These are phyloP conservation scores for Microcebus ravelobensis DNA, from an alignment of 2,113 vertebrate species.

Conservation along the genomic window DNA sequence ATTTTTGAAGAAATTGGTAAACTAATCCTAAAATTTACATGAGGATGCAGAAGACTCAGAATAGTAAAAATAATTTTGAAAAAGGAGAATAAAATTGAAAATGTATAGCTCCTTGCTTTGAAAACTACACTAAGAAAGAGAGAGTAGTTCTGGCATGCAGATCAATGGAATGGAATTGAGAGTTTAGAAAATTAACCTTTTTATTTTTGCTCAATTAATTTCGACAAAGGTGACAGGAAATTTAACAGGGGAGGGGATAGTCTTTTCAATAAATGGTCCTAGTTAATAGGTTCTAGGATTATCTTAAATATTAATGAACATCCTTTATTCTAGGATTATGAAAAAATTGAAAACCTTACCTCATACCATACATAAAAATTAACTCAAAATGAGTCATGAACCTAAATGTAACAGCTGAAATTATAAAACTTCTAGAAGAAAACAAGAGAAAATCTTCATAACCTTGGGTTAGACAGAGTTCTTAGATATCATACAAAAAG, in stretches of 20 bases:
- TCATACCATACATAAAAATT: background rate
- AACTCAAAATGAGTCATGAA: background rate
- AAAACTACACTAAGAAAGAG: background rate
- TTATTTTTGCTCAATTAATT: background rate
- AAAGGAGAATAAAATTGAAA: slow-evolving; percentile 7
- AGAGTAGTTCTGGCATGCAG: background rate
- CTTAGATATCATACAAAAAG: background rate
- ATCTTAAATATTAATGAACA: slow-evolving; percentile 12
- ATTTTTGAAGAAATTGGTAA: slow-evolving; percentile 19
- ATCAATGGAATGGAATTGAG: background rate
- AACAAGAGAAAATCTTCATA: background rate
- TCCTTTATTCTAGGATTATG: background rate
- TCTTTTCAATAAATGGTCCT: background rate
- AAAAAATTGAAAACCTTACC: background rate
- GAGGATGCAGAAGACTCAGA: background rate
- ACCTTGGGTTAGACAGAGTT: background rate
- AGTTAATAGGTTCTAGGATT: background rate
- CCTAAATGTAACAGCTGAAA: background rate
- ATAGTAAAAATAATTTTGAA: background rate
- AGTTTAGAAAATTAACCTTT: background rate
- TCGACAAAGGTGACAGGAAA: background rate
- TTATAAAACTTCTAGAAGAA: background rate
- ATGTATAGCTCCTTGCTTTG: background rate
- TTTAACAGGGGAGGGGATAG: background rate
- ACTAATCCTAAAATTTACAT: background rate